Percentiles rank a stretch among this genome's conserved stretches.
Evolutionary conservation across 1,140 invertebrate genomes (phyloP).

Genomic region (Dermatophagoides farinae): DNA sequence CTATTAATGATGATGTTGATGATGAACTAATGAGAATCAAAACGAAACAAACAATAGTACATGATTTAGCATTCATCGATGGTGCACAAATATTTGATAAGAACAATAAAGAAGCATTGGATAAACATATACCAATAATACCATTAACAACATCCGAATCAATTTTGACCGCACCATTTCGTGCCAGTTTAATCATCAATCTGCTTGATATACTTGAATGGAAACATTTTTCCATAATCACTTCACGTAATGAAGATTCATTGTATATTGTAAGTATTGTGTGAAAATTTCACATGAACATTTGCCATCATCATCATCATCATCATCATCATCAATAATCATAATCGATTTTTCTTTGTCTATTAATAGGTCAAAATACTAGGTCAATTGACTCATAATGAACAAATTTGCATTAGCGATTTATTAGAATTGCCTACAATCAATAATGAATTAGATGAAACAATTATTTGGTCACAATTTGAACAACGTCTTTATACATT

Average conservation of each 20-base stretch:
- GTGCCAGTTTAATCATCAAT: constrained; percentile 3
- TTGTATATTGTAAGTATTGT: background rate
- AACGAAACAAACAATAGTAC: background rate
- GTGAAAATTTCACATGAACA: background rate
- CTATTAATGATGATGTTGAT: no score
- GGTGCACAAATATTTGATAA: constrained; percentile 2
- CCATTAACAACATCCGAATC: constrained; percentile 3
- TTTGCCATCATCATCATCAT: background rate
- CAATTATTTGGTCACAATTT: background rate
- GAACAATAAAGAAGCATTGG: background rate
- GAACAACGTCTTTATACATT: background rate
- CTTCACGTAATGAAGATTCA: background rate
- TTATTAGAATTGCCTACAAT: background rate
- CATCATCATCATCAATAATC: background rate
- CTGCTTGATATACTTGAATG: constrained; percentile 4
- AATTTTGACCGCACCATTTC: constrained; percentile 1
- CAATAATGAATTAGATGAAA: background rate
- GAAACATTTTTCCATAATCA: constrained; percentile 7
- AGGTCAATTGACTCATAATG: constrained; percentile 1
- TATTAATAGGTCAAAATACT: constrained; percentile 7
- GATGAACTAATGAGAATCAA: no score
- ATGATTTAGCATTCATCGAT: constrained; percentile 1
- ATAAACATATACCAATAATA: constrained; percentile 5
- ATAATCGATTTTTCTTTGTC: background rate
- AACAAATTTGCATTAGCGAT: background rate